A percentile compares a stretch with the other conserved stretches of the same genome.
Conservation (phyloP, 2,888 invertebrate genomes). For the Zygogramma bicolorata region DNA sequence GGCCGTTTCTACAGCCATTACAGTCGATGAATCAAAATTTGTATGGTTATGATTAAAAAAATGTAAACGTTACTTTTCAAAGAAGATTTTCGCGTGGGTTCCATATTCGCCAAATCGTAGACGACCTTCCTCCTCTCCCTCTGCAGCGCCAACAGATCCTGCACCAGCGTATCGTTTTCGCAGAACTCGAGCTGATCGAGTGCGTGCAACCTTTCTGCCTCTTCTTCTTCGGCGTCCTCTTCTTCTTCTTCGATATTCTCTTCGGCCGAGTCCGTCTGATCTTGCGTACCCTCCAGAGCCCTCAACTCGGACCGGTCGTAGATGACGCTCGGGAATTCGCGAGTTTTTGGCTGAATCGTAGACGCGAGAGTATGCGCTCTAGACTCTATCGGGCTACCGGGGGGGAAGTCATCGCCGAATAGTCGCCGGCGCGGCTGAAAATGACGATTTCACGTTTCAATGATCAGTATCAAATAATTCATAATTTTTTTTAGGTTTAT, state of each 20-base stretch:
- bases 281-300: background rate
- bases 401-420: background rate
- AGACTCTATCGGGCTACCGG: background rate
- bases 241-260: background rate
- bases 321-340: background rate
- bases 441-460: background rate
- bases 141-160: slow-evolving; percentile 25
- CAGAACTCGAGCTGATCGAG: slow-evolving; percentile 30
- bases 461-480: too few relatives aligned
- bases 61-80: slow-evolving; percentile 16
- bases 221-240: background rate
- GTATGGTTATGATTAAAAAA: too few relatives aligned
- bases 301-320: background rate
- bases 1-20: too few relatives aligned
- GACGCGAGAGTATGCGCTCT: background rate
- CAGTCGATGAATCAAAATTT: too few relatives aligned
- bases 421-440: background rate
- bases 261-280: too few relatives aligned
- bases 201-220: slow-evolving; percentile 23
- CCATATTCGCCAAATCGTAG: slow-evolving; percentile 13
- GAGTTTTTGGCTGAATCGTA: background rate
- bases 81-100: background rate
- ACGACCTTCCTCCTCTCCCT: slow-evolving; percentile 25
- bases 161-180: slow-evolving; percentile 22
- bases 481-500: too few relatives aligned